Conservation (phyloP, 2,888 invertebrate genomes). For the Drosophila hawaiiensis region DNA sequence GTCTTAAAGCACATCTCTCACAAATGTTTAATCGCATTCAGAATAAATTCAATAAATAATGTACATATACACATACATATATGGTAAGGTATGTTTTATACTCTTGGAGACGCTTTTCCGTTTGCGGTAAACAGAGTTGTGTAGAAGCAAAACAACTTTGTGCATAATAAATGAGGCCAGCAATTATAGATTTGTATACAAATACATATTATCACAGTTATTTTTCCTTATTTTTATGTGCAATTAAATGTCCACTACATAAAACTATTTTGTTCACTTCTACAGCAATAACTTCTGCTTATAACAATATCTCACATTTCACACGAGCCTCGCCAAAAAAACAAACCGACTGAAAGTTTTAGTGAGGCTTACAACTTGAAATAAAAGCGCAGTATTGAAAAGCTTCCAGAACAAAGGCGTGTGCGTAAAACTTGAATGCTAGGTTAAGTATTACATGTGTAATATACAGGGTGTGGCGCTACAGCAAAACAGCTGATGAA, state of each 20-base stretch:
- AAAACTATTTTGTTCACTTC: slow-evolving; percentile 2
- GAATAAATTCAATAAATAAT: background rate
- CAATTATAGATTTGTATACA: slow-evolving; percentile 13
- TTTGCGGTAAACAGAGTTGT: slow-evolving; percentile 5
- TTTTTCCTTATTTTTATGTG: background rate
- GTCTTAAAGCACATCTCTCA: slow-evolving; percentile 64
- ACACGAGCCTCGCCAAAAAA: slow-evolving; percentile 38
- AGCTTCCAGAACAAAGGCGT: slow-evolving; percentile 40
- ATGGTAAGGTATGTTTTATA: background rate
- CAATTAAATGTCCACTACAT: background rate
- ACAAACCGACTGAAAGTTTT: slow-evolving; percentile 14
- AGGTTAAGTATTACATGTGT: background rate
- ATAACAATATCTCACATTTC: slow-evolving; percentile 34
- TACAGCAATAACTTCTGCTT: slow-evolving; percentile 32
- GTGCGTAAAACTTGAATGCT: background rate
- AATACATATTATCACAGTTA: slow-evolving; percentile 41
- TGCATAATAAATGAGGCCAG: background rate
- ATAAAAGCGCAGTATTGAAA: slow-evolving; percentile 46
- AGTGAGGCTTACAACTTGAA: slow-evolving; percentile 37
- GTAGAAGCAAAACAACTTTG: slow-evolving; percentile 9
- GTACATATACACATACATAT: background rate
- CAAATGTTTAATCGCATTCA: slow-evolving; percentile 8
- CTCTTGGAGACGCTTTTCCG: slow-evolving; percentile 6
- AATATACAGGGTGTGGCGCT: background rate
- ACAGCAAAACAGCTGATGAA: background rate